Evolutionary conservation across 2,113 vertebrate species (phyloP), one percentile per base, ranked within the genome.

Genomic region (Tamias sibiricus): DNA sequence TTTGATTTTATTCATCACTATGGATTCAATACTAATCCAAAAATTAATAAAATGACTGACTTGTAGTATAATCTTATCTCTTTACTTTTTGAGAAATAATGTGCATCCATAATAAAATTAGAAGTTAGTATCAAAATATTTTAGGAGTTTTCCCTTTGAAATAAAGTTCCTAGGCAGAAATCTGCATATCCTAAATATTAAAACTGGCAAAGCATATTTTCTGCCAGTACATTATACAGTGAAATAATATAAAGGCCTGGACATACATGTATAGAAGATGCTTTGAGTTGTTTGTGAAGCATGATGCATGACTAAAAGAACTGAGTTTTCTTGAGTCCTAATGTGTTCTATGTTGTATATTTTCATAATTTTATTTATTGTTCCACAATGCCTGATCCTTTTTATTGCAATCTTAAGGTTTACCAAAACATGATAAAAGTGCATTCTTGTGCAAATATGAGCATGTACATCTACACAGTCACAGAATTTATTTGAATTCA

Each of bases 311-410:
- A 40, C 4, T 57, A 7, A 95, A 87, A 79, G 1, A 59, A 96
- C 81, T 90, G 72, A 47, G 28, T 49, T 93, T 19, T 68, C n/a
- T 74, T 92, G 40, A 59, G 10, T 26, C 14, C 62, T 76, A 71
- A 17, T 1, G 68, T 57, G 30, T 35, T 81, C 11, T 62, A 24
- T 91, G 95, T 82, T 82, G 75, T 30, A 82, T 17, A 90, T 66
- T 52, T 91, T 87, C 17, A 47, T 71, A 52, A 28, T 79, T 82
- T 79, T 76, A 40, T 93, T 95, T 76, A 68, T 59, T 57, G 75
- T 90, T 4, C 17, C 44, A 40, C 20, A 72, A 16, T 37, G 91
- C 42, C 64, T 69, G 37, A 54, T 44, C 26, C 47, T 75, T 92
- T 85, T 57, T 74, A 68, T 87, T 69, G 69, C 5, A 75, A 81